Evolutionary conservation across 2,797 vertebrate genomes (phyloP), one percentile per base, ranked within the genome.

Genomic region (Catamblyrhynchus diadema): DNA sequence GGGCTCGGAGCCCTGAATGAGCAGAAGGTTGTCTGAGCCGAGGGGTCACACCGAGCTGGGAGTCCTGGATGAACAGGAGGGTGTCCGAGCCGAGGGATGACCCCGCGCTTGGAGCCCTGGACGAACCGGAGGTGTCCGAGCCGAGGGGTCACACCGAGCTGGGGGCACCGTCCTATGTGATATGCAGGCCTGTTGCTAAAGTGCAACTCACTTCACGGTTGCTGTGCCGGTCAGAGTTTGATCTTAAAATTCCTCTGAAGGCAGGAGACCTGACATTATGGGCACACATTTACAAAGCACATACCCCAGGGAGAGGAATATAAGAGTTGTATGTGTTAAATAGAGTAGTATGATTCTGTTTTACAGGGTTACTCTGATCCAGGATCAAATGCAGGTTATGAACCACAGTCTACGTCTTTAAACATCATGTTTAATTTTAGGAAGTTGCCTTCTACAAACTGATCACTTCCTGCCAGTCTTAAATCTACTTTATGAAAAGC

Each of bases 161-260:
- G 33, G 16, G 11, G 32, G 5, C 51, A 18, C 21, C 17, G 1
- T 33, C 9, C 35, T 21, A 7, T 7, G 8, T 24, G 30, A 5
- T 48, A 22, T 32, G 14, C 22, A 3, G 53, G 25, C 33, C 7
- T 53, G 33, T 15, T 41, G 62, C 1, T 21, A 1, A 2, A 37
- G 10, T 19, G 44, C 42, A 30, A 0, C 23, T 77, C 20, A 3
- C 9, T 0, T 41, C 20, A 32, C 18, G 14, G 8, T n/a, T 33
- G 17, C 28, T 14, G 0, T 19, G 27, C 14, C 11, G 19, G 22
- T 45, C 41, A 21, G 24, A 28, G 18, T 45, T 24, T 8, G 15
- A 44, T 18, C 2, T 64, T 25, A 8, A 0, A 28, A 0, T 12
- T 61, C 14, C 32, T 45, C 28, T 32, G 33, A 27, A 33, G 23